Base-by-base conservation (phyloP, 2,888 invertebrate genomes). In the Carabus problematicus region DNA sequence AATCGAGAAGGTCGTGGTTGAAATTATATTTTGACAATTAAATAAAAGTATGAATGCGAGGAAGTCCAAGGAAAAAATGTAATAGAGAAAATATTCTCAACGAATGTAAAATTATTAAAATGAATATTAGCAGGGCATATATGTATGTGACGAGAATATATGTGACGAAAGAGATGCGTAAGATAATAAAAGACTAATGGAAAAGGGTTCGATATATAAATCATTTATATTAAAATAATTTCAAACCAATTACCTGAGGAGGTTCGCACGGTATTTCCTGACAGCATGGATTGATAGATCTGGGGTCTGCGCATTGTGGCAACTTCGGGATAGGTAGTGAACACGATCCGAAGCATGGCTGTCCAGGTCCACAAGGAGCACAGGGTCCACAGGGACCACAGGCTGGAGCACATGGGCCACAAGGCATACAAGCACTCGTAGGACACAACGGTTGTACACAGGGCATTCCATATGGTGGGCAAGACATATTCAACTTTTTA, bases 331-430 rank as follows among this genome's bases (percentile, higher is more conserved):
- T 16, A 76, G 82, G n/a, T 79, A 85, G 74, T 81, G 84, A 72
- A 79, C 85, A 75, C 80, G 84, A 55, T 79, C 83, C 74, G 76
- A 76, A 76, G 9, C 67, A 67, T 70, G 85, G 84, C 47, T 84
- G 67, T n/a, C 19, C 18, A 41, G 67, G 67, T 1, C 67, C 67
- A 14, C 67, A 67, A 16, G 67, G 67, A 16, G 49, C 49, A 8
- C n/a, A 29, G 29, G 29, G 29, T 3, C 29, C 6, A 29, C 29
- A 29, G 3, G 16, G 41, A 52, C 52, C 63, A 41, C 64, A 64
- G 19, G 64, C 43, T 9, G 42, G 52, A 0, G 12, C 11, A 40
- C 52, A 63, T 14, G 63, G 52, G 16, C 49, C 54, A 19, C 40
- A 29, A n/a, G 54, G 9, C 63, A 61, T 43, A 11, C n/a, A 47